These are phyloP conservation scores for Bugulina stolonifera DNA, from an alignment of 2,888 invertebrate genomes.

Conservation along the genomic window DNA sequence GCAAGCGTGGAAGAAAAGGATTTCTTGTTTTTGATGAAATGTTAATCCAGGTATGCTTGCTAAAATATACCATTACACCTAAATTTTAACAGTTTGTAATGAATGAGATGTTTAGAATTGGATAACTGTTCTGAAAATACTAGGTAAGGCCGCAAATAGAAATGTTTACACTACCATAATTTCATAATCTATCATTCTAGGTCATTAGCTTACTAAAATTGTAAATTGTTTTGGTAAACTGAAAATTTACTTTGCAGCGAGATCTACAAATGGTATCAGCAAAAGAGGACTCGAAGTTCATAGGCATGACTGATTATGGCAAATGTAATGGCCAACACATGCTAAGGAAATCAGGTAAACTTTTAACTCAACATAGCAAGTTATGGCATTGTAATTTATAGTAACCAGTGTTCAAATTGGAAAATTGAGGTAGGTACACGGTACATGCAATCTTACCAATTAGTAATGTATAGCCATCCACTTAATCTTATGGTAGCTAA, in stretches of 20 bases:
- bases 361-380: background rate
- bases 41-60: background rate
- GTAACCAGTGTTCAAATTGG: no score
- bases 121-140: no score
- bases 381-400: background rate
- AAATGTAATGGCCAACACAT: background rate
- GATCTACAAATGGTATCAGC: background rate
- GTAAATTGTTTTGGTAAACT: background rate
- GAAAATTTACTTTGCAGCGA: background rate
- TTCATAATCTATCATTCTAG: no score
- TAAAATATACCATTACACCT: no score
- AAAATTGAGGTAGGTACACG: no score
- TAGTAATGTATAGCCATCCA: no score
- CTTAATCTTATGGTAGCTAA: no score
- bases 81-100: no score
- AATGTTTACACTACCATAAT: no score
- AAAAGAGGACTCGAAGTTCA: background rate
- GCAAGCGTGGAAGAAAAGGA: background rate
- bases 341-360: background rate
- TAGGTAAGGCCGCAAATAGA: no score
- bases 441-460: no score
- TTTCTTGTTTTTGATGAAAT: background rate
- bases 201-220: background rate
- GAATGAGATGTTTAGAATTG: no score
- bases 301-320: background rate